These are phyloP conservation scores for Darevskia mixta DNA, from an alignment of 2,797 vertebrate genomes.

Conservation along the genomic window DNA sequence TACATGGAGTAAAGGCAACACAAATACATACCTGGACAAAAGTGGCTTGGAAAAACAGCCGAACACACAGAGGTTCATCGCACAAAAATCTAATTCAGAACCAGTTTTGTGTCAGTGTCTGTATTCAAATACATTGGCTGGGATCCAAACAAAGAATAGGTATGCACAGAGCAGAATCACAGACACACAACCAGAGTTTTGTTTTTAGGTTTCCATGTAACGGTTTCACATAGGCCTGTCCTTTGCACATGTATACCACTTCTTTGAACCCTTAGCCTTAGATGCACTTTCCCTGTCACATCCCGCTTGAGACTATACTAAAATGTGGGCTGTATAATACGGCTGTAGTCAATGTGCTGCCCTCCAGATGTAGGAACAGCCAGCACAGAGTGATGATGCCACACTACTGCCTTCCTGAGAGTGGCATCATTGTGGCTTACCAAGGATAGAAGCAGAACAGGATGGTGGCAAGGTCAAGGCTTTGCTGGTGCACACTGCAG, in stretches of 20 bases:
- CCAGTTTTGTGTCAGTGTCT: neutral
- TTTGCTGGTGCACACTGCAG: too few relatives aligned
- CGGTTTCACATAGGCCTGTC: neutral
- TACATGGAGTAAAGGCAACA: neutral
- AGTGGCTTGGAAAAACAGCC: neutral
- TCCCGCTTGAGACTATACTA: neutral
- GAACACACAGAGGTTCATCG: neutral
- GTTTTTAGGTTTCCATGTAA: neutral
- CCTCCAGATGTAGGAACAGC: neutral
- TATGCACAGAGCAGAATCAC: neutral
- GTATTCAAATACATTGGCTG: neutral
- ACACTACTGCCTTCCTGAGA: too few relatives aligned
- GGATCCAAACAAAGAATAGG: neutral
- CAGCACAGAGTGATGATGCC: too few relatives aligned
- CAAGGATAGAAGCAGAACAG: too few relatives aligned
- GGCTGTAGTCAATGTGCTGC: neutral
- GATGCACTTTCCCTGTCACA: neutral
- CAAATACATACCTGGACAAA: neutral
- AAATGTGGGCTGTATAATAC: neutral
- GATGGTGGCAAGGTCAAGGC: too few relatives aligned
- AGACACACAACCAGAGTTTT: neutral
- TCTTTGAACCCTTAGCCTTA: neutral
- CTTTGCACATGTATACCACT: neutral
- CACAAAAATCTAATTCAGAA: neutral
- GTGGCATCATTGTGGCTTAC: too few relatives aligned